Evolutionary conservation across 2,888 invertebrate species (phyloP), one percentile per base, ranked within the genome.

Genomic region (Noctua fimbriata): DNA sequence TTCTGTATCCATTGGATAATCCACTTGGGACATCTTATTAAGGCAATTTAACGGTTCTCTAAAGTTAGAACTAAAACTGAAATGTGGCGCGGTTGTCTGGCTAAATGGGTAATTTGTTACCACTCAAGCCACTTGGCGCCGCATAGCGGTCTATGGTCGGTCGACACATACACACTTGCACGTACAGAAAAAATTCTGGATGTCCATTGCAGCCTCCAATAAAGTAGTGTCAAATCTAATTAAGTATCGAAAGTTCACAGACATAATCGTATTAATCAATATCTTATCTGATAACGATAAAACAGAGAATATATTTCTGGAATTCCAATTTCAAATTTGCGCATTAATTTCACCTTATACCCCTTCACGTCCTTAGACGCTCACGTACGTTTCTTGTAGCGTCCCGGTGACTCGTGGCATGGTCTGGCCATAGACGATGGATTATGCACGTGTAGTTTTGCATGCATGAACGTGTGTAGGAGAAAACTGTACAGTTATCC

Each of bases 31-130:
- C 55, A 5, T 66, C 24, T 24, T 55, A 58, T 79, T 79, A 28
- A 66, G 32, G 18, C 47, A 49, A 66, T 81, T 58, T 41, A 72
- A n/a, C n/a, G 3, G n/a, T 10, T 9, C 18, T 78, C 12, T 52
- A 24, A 60, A 69, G 4, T 16, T 52, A 52, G 36, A 58, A 24
- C 44, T 6, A 65, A 63, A 24, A 65, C 44, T 12, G 58, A 44
- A 28, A 18, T 10, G 24, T 41, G 6, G 44, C 58, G n/a, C 58
- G 60, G 7, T 18, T 14, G 60, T 12, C 36, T 24, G 5, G 32
- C 36, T 71, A 66, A 60, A 52, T 74, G 24, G 49, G 52, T 73
- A 73, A 72, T 81, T 69, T 66, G 5, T 81, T 70, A 12, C 58
- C n/a, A 73, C 58, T 81, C 74, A 44, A 52, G 67, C 49, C 55